Conservation (phyloP, 2,888 invertebrate species). For the Isoperla grammatica region DNA sequence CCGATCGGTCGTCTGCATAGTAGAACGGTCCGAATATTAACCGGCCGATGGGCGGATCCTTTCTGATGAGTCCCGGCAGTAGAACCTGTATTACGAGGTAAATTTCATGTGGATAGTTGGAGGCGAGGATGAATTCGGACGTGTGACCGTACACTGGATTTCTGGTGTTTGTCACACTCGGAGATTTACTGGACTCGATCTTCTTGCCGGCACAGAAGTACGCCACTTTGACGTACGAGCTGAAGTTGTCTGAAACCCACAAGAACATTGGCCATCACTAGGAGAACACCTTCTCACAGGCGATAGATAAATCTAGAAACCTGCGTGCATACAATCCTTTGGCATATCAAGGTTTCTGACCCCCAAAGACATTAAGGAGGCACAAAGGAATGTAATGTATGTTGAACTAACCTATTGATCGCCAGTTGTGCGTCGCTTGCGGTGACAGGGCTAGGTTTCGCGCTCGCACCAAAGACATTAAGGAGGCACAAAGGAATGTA, state of each 20-base stretch:
- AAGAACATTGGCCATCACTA: not conserved
- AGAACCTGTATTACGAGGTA: constrained; percentile 36
- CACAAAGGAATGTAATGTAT: too few species aligned
- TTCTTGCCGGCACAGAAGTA: constrained; percentile 36
- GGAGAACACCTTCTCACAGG: too few species aligned
- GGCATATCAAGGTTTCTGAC: too few species aligned
- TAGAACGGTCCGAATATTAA: constrained; percentile 38
- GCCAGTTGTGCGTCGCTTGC: too few species aligned
- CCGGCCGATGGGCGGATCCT: constrained; percentile 36
- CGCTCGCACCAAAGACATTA: too few species aligned
- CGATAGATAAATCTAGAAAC: constrained; percentile 20
- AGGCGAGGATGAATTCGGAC: constrained; percentile 35
- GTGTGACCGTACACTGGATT: constrained; percentile 32
- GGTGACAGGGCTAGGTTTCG: too few species aligned
- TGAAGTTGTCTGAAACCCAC: constrained; percentile 34
- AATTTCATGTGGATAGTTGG: constrained; percentile 32
- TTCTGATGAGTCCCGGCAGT: constrained; percentile 33
- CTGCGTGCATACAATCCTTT: too few species aligned
- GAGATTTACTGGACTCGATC: constrained; percentile 36
- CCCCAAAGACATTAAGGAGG: too few species aligned
- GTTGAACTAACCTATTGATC: too few species aligned
- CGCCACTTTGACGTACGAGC: constrained; percentile 37
- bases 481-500: too few species aligned
- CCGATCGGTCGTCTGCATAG: constrained; percentile 33
- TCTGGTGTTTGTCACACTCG: constrained; percentile 29